Conservation (phyloP, 2,797 vertebrate genomes). For the Rhinophrynus dorsalis region DNA sequence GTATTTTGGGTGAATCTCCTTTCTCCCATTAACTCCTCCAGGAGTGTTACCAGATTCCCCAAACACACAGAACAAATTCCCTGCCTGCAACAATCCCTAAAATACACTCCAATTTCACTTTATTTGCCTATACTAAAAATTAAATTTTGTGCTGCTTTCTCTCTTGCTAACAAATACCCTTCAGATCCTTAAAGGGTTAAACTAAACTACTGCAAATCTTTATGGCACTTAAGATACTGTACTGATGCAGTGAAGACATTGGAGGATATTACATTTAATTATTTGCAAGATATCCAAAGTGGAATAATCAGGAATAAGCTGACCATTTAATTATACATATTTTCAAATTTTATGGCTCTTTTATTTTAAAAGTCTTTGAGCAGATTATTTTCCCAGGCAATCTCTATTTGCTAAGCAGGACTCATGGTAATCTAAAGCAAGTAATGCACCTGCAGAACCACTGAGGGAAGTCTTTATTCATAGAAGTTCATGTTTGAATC, state of each 20-base stretch:
- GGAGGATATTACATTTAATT: not conserved
- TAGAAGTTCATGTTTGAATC: not conserved
- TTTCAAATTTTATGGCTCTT: slow-evolving; percentile 1
- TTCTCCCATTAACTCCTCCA: too few species aligned
- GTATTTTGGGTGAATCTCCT: too few species aligned
- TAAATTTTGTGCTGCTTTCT: too few species aligned
- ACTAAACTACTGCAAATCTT: too few species aligned
- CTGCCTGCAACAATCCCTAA: too few species aligned
- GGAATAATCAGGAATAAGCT: not conserved
- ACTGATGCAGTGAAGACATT: not conserved
- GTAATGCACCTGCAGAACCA: slow-evolving; percentile 20
- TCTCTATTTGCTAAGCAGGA: not conserved
- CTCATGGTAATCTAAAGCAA: not conserved
- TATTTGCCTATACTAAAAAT: too few species aligned
- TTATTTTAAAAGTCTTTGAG: slow-evolving; percentile 6
- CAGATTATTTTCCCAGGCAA: slow-evolving; percentile 17
- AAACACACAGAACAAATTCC: too few species aligned
- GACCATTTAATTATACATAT: not conserved
- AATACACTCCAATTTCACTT: too few species aligned
- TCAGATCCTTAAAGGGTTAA: too few species aligned
- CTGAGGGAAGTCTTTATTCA: not conserved
- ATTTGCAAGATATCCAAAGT: not conserved
- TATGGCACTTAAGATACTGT: too few species aligned
- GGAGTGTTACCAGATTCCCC: too few species aligned
- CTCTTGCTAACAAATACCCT: too few species aligned